Evolutionary conservation across 1,140 invertebrate species (phyloP).

Genomic region (Drosophila takahashii): DNA sequence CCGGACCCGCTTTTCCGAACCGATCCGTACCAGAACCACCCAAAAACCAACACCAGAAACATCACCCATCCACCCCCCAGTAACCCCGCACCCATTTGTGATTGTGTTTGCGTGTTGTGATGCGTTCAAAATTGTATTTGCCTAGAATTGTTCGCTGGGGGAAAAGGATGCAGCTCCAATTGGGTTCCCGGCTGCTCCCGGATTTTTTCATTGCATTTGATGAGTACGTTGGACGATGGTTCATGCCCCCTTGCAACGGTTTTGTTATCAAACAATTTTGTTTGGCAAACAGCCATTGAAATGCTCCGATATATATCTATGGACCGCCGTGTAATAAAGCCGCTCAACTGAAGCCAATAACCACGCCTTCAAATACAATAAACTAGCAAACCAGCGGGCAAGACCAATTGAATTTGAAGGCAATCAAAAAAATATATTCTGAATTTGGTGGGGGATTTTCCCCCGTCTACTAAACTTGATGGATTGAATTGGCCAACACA

Average conservation of each 20-base stretch:
- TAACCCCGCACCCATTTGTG: constrained; percentile 45
- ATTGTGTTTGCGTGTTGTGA: constrained; percentile 82
- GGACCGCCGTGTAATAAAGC: constrained; percentile 55
- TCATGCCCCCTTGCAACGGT: constrained; percentile 33
- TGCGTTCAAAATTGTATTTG: constrained; percentile 82
- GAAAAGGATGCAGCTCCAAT: constrained; percentile 55
- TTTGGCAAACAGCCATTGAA: constrained; percentile 59
- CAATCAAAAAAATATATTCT: constrained; percentile 22
- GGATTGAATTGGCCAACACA: constrained; percentile 22
- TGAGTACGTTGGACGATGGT: constrained; percentile 40
- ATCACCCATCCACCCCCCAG: neutral
- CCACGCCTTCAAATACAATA: constrained; percentile 47
- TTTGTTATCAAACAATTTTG: constrained; percentile 68
- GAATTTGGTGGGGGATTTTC: constrained; percentile 4
- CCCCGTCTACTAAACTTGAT: neutral
- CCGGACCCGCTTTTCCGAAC: constrained; percentile 2
- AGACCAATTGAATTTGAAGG: constrained; percentile 53
- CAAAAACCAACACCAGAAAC: neutral
- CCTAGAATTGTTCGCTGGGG: constrained; percentile 60
- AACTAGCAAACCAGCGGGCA: constrained; percentile 10
- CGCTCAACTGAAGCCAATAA: constrained; percentile 49
- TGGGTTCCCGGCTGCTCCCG: constrained; percentile 55
- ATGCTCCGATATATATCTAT: constrained; percentile 12
- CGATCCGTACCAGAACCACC: neutral
- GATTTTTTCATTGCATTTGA: constrained; percentile 76